Base-by-base conservation (phyloP, 2,888 invertebrate species). In the Zeuzera pyrina region DNA sequence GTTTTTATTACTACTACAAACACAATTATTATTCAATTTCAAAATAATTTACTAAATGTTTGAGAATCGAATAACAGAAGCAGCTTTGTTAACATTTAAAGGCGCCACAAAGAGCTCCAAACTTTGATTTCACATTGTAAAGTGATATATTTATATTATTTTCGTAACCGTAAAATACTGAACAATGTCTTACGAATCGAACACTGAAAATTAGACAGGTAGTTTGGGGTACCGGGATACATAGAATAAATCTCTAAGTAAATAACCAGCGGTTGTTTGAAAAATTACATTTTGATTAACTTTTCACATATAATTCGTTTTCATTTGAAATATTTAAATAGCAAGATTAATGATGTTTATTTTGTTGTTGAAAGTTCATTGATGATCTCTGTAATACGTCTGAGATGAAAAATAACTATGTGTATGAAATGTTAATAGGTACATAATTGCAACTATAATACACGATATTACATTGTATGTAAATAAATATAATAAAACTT, bases 61-160 rank as follows among this genome's bases (percentile, higher is more conserved):
- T n/a, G n/a, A n/a, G n/a, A n/a, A n/a, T n/a, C n/a, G n/a, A n/a
- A n/a, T 15, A 42, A 49, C 39, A 47, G 46, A 55, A 57, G 43
- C 47, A 52, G 62, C 56, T 50, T 49, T 61, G 62, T 63, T 53
- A 57, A 72, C 55, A 67, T 77, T 68, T 70, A 78, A 76, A 68
- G 67, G 49, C 60, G 62, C 74, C 71, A 81, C 78, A 79, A 78
- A 67, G 69, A 69, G 56, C 49, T 58, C 64, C 73, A 74, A 76
- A 76, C 66, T 77, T 57, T 55, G 49, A 62, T 58, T 59, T 52
- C 52, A 57, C 51, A 70, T 69, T 76, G 77, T 69, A 73, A 77
- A 73, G 66, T 71, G 81, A 79, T 79, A 77, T 79, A 79, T 78
- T 79, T 78, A 68, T 77, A 76, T 70, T 74, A 74, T 73, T 73